Percentiles rank a stretch among this genome's conserved stretches.
Evolutionary conservation across 1,140 invertebrate species (phyloP).

Genomic region (Meloidogyne hapla): DNA sequence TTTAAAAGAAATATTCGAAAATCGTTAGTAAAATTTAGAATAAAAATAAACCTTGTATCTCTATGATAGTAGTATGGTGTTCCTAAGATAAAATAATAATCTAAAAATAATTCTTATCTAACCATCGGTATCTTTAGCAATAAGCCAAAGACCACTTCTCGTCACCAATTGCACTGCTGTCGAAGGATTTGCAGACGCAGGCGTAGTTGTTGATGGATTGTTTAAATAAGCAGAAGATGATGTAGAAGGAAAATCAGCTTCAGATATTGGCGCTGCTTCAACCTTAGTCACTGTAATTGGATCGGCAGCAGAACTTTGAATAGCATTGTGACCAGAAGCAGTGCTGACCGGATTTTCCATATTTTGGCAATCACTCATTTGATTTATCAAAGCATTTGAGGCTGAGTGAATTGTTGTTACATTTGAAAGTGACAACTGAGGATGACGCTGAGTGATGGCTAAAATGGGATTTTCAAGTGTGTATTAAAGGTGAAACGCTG

Average conservation of each 20-base stretch:
- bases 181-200: neutral
- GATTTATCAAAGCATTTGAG: neutral
- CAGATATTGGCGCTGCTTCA: neutral
- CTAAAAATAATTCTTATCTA: neutral
- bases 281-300: neutral
- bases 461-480: too few species aligned
- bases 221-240: neutral
- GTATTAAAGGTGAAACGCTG: too few species aligned
- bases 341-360: neutral
- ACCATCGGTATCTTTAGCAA: conserved; percentile 20
- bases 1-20: too few species aligned
- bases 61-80: conserved; percentile 21
- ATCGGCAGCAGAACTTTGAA: neutral
- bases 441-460: neutral
- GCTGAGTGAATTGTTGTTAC: neutral
- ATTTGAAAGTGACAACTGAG: neutral
- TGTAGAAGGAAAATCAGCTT: neutral
- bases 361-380: neutral
- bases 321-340: neutral
- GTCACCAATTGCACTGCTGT: neutral
- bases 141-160: conserved; percentile 21
- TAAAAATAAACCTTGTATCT: conserved; percentile 16
- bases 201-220: neutral
- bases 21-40: neutral
- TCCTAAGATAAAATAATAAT: neutral